These are phyloP conservation scores for Cercocebus atys DNA, from an alignment of 2,113 vertebrate species.

Conservation along the genomic window DNA sequence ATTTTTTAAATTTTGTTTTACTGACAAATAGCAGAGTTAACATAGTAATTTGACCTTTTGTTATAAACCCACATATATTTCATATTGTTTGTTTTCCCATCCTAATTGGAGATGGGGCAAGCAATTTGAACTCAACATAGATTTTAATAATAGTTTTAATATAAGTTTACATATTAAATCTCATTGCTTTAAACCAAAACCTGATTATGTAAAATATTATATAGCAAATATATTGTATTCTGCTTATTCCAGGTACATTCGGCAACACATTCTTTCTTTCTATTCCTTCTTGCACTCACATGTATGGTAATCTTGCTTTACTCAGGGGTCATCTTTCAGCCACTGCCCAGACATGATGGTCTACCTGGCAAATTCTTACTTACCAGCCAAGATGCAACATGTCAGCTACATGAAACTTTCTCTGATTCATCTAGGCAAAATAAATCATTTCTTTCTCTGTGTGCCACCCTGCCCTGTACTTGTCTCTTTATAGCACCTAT, in stretches of 20 bases:
- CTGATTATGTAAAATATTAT: background rate
- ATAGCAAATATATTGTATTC: background rate
- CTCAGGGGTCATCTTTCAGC: accelerated
- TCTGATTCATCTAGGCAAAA: background rate
- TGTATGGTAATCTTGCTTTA: background rate
- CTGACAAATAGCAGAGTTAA: background rate
- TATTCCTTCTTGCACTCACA: background rate
- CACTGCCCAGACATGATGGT: accelerated
- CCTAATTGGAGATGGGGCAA: background rate
- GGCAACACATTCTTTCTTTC: background rate
- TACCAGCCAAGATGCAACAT: background rate
- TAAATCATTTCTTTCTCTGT: background rate
- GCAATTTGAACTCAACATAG: background rate
- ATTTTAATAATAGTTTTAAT: background rate
- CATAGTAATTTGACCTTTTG: background rate
- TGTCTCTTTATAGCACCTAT: background rate
- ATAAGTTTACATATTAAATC: background rate
- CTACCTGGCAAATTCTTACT: background rate
- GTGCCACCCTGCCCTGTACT: background rate
- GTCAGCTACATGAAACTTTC: background rate
- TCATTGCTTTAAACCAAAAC: background rate
- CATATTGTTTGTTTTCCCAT: background rate
- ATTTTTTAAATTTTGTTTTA: background rate
- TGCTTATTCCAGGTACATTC: background rate
- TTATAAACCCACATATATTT: background rate